phyloP scores from a whole-genome alignment of 1,140 invertebrate genomes.

The Drosophila baimaii region DNA sequence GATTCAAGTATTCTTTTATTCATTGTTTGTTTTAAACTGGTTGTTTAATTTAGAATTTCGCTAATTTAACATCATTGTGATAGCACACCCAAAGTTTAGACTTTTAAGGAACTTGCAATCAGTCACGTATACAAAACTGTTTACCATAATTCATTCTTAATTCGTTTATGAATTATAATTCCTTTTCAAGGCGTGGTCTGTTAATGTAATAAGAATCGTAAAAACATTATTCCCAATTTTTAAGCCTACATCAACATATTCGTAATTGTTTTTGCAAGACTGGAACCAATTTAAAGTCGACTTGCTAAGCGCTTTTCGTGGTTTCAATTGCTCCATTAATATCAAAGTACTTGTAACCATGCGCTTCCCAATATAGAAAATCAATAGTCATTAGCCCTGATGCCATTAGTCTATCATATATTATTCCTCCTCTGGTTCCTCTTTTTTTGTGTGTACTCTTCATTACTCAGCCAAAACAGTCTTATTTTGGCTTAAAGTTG shows the following conservation, averaged over 20 bases:
- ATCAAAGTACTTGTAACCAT: conserved; percentile 1
- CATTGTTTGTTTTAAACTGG: conserved; percentile 18
- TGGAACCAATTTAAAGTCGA: conserved; percentile 4
- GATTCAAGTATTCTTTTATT: conserved; percentile 14
- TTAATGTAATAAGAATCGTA: background rate
- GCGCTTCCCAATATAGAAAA: conserved; percentile 24
- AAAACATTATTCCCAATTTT: background rate
- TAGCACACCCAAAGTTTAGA: too few relatives aligned
- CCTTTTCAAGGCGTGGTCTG: background rate
- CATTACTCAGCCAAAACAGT: background rate
- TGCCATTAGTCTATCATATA: conserved; percentile 3
- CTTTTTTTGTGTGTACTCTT: background rate
- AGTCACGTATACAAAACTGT: conserved; percentile 5
- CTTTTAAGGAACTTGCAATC: background rate
- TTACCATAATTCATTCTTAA: background rate
- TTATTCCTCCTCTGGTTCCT: background rate
- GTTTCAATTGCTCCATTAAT: conserved; percentile 2
- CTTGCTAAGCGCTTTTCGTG: background rate
- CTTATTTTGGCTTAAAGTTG: background rate
- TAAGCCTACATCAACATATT: background rate
- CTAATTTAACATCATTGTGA: background rate
- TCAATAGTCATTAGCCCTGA: conserved; percentile 15
- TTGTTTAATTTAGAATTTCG: conserved; percentile 6
- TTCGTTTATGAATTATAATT: background rate
- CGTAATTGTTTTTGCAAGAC: background rate